phyloP scores from a whole-genome alignment of 2,797 vertebrate genomes.

The Naso thynnoides region DNA sequence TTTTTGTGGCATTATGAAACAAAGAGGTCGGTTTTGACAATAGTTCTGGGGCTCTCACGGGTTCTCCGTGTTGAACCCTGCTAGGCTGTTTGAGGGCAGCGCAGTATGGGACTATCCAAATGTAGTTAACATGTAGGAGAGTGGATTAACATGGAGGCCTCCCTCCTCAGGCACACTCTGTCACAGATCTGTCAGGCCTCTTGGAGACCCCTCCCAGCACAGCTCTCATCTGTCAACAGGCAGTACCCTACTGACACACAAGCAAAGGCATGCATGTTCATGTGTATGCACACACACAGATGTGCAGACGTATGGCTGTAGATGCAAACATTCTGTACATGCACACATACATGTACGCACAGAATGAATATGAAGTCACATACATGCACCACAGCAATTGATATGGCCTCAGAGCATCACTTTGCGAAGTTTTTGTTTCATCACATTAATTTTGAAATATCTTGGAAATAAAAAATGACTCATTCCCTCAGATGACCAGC shows the following conservation, averaged over 20 bases:
- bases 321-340: background rate
- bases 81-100: slow-evolving; percentile 43
- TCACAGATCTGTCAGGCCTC: slow-evolving; percentile 71
- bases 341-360: slow-evolving; percentile 1
- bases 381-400: background rate
- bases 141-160: slow-evolving; percentile 61
- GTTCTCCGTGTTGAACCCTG: slow-evolving; percentile 17
- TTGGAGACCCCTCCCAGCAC: slow-evolving; percentile 51
- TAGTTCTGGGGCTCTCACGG: slow-evolving; percentile 32
- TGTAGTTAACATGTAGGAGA: slow-evolving; percentile 64
- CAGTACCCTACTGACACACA: slow-evolving; percentile 20
- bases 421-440: slow-evolving; percentile 45
- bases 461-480: slow-evolving; percentile 44
- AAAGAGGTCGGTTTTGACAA: slow-evolving; percentile 37
- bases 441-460: slow-evolving; percentile 46
- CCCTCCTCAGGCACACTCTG: slow-evolving; percentile 61
- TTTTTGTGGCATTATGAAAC: slow-evolving; percentile 61
- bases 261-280: slow-evolving; percentile 34
- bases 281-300: background rate
- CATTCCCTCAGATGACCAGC: slow-evolving; percentile 33
- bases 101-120: slow-evolving; percentile 36
- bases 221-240: slow-evolving; percentile 63
- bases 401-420: slow-evolving; percentile 23
- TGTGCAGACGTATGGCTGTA: slow-evolving; percentile 1
- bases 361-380: background rate